Base-by-base conservation (phyloP, 53 echinoderm and acorn worm genomes). In the Apostichopus leukothele region DNA sequence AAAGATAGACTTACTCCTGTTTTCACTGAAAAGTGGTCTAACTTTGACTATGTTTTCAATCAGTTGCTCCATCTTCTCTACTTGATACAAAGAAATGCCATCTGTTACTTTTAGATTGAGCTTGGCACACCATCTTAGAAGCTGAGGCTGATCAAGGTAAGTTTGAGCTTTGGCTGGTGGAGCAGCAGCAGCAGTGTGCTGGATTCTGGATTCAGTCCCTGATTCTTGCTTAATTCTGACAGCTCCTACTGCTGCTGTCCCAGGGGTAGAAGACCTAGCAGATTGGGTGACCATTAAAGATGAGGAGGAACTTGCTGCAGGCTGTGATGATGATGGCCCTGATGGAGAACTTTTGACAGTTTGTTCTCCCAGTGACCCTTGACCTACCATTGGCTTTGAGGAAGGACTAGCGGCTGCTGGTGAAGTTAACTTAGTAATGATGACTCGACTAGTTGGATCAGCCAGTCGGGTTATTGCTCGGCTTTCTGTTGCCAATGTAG, bases 11-110 rank as follows among this genome's bases (percentile, higher is more conserved):
- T 93, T 74, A 98, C 98, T 94, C 78, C 95, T 94, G 55, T 88
- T 89, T 1, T 91, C 85, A 52, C 91, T 91, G 55, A 94, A 90
- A 39, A 98, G 83, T 12, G 94, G 98, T n/a, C 86, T 96, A 61
- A 91, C 92, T 83, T 94, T 94, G 9, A 94, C 98, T 12, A 93
- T 90, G 16, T 90, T 91, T 53, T 81, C 88, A 16, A 98, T 83
- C 7, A 98, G 84, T 53, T 98, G 91, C 74, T 98, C 98, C 78
- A 95, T 92, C 6, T 90, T 89, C 53, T 75, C 79, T 39, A 98
- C 88, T 21, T 91, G 88, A 51, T 96, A 92, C 3, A 96, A 81
- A 68, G 92, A 89, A 7, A 89, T 89, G 52, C 78, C 78, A n/a
- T 88, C 89, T 21, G 57, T 89, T 52, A 84, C 51, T 11, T 84